Conservation (phyloP, 1,140 invertebrate genomes). For the Ooceraea biroi region DNA sequence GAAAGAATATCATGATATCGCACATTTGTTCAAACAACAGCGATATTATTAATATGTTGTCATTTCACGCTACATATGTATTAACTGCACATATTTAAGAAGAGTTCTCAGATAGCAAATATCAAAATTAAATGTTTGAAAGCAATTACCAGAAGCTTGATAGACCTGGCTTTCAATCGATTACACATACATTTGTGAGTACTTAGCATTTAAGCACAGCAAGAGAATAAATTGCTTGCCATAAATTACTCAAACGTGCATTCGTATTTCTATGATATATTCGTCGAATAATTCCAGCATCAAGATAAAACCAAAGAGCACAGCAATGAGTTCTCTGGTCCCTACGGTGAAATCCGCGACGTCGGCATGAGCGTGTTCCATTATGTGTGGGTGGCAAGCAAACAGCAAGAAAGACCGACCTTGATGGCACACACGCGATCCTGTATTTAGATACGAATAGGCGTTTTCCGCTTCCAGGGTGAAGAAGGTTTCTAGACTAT, state of each 20-base stretch:
- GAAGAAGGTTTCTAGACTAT: constrained; percentile 38
- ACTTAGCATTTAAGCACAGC: background rate
- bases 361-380: constrained; percentile 8
- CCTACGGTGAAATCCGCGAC: background rate
- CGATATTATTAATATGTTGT: too few relatives aligned
- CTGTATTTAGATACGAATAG: constrained; percentile 40
- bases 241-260: background rate
- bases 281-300: background rate
- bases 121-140: too few relatives aligned
- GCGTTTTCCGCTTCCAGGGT: constrained; percentile 13
- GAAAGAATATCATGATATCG: too few relatives aligned
- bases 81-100: too few relatives aligned
- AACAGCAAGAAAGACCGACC: constrained; percentile 50
- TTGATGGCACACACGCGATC: constrained; percentile 54
- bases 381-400: constrained; percentile 19
- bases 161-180: too few relatives aligned
- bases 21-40: too few relatives aligned
- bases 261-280: background rate
- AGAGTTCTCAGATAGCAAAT: too few relatives aligned
- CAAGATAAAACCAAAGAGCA: background rate
- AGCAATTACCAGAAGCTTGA: too few relatives aligned
- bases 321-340: constrained; percentile 6
- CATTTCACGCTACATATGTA: too few relatives aligned
- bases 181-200: too few relatives aligned
- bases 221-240: background rate